Conservation (phyloP, 1,140 invertebrate genomes). For the Acyrthosiphon pisum region DNA sequence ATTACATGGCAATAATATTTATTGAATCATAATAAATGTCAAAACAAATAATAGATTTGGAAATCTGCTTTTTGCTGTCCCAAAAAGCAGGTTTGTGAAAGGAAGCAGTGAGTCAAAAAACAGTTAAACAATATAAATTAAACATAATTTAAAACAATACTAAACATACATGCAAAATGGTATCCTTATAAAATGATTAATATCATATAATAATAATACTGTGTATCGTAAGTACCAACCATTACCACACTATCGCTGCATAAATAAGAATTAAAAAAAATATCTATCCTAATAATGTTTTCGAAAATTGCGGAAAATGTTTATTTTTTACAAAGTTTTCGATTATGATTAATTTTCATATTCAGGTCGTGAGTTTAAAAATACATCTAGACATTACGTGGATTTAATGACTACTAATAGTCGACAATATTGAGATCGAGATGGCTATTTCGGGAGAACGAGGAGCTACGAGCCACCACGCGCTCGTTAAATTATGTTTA, state of each 20-base stretch:
- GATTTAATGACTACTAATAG: conserved; percentile 37
- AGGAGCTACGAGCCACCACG: background rate
- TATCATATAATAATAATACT: background rate
- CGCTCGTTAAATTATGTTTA: conserved; percentile 34
- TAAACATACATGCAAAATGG: too few species aligned
- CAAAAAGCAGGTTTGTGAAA: too few species aligned
- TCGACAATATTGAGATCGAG: conserved; percentile 33
- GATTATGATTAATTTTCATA: background rate
- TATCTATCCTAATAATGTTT: background rate
- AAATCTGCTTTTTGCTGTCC: too few species aligned
- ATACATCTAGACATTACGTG: conserved; percentile 19
- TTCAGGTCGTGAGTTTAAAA: conserved; percentile 41
- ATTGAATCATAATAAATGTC: too few species aligned
- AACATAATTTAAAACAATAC: too few species aligned
- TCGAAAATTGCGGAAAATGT: background rate
- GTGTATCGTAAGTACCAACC: background rate
- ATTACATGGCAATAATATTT: background rate
- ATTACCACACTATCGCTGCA: background rate
- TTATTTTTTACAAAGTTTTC: background rate
- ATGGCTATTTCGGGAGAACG: conserved; percentile 33
- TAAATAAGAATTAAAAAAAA: background rate
- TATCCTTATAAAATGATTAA: background rate
- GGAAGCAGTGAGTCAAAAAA: too few species aligned
- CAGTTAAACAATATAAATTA: too few species aligned
- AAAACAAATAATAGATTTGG: too few species aligned